Percentiles rank a stretch among this genome's conserved stretches.
phyloP scores from a whole-genome alignment of 2,113 vertebrate genomes.

The Vanacampus margaritifer region DNA sequence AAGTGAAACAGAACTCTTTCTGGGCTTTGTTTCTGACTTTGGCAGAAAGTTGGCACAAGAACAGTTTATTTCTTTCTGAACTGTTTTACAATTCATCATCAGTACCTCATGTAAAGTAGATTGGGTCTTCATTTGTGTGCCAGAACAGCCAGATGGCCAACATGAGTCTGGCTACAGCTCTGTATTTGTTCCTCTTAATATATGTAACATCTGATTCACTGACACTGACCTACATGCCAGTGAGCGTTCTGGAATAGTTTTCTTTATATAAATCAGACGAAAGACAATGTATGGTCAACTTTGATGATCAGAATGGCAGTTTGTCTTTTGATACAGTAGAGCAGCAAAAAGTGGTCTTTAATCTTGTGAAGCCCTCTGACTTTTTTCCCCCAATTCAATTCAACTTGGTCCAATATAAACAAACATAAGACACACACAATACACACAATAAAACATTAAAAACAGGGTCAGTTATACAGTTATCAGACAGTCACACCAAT shows the following conservation, averaged over 20 bases:
- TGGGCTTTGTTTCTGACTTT: slow-evolving; percentile 25
- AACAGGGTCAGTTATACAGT: no score
- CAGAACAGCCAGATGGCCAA: slow-evolving; percentile 55
- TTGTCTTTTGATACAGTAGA: slow-evolving; percentile 52
- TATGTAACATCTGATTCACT: slow-evolving; percentile 53
- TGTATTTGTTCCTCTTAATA: slow-evolving; percentile 31
- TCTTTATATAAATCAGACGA: slow-evolving; percentile 41
- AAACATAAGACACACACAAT: no score
- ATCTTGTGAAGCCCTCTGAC: slow-evolving; percentile 45
- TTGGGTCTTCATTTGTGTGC: slow-evolving; percentile 19
- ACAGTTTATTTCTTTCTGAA: slow-evolving; percentile 11
- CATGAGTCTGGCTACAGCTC: slow-evolving; percentile 45
- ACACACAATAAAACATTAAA: no score
- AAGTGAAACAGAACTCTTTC: background rate
- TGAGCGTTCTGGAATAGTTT: slow-evolving; percentile 40
- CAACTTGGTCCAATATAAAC: no score
- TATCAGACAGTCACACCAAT: no score
- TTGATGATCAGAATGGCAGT: slow-evolving; percentile 43
- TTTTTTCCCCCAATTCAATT: no score
- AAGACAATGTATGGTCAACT: slow-evolving; percentile 38
- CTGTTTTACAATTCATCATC: slow-evolving; percentile 40
- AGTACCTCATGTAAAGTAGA: slow-evolving; percentile 33
- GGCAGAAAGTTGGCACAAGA: background rate
- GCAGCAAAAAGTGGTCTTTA: slow-evolving; percentile 46
- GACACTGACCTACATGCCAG: slow-evolving; percentile 52